phyloP scores from a whole-genome alignment of 1,140 invertebrate genomes.

The Cardiocondyla obscurior region DNA sequence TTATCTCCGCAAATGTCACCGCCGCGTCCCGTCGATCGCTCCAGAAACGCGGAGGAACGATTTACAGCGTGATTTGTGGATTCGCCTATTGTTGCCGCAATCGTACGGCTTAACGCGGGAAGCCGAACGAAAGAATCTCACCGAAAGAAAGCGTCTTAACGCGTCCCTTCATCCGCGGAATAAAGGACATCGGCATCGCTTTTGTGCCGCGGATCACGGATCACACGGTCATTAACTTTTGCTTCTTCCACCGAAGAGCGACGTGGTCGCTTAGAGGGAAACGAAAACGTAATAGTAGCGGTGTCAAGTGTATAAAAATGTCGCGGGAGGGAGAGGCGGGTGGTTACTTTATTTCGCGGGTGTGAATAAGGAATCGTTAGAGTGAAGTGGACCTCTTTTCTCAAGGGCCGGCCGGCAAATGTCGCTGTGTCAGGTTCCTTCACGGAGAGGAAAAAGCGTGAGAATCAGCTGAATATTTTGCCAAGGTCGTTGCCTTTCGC shows the following conservation, averaged over 20 bases:
- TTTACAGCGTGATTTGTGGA: conserved; percentile 63
- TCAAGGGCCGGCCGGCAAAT: neutral
- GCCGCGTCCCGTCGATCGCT: conserved; percentile 55
- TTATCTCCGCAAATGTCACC: conserved; percentile 38
- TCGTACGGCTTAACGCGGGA: conserved; percentile 14
- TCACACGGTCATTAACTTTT: conserved; percentile 47
- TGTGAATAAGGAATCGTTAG: conserved; percentile 38
- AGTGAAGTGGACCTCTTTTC: neutral
- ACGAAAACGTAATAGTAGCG: neutral
- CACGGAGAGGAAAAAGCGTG: neutral
- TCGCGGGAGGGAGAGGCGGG: neutral
- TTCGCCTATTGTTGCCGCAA: conserved; percentile 45
- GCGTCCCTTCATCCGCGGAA: neutral
- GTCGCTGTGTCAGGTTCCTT: neutral
- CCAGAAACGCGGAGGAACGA: conserved; percentile 57
- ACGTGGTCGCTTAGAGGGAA: neutral
- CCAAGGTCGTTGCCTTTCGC: conserved; percentile 72
- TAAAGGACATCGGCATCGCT: conserved; percentile 11
- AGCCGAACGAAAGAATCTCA: neutral
- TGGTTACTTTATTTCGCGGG: neutral
- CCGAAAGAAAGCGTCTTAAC: conserved; percentile 1
- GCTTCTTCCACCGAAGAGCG: neutral
- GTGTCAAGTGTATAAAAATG: conserved; percentile 5
- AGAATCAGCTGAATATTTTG: conserved; percentile 48
- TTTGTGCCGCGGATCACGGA: conserved; percentile 12